Base-by-base conservation (phyloP, 2,797 vertebrate genomes). In the Lepilemur septentrionalis region DNA sequence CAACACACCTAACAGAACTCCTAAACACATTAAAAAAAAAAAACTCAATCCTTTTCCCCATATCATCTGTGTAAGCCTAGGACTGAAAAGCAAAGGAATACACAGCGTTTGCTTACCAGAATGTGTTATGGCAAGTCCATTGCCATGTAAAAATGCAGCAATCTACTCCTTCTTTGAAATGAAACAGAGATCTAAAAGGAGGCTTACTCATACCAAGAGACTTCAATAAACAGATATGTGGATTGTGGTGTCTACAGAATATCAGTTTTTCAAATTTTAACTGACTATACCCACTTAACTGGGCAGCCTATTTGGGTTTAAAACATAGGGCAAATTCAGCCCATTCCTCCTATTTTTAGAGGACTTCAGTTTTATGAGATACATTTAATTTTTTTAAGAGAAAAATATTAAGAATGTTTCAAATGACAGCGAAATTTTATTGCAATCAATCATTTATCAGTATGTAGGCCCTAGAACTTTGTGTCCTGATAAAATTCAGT, bases 351-450 rank as follows among this genome's bases (percentile, higher is more conserved):
- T 87, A 89, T 97, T 93, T 97, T 78, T 75, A 97, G 95, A 88
- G 96, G 67, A 87, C 0, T 70, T 92, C 94, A 96, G 93, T 97
- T 97, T 97, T 96, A 97, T 98, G 82, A 97, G 84, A 97, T 93
- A 95, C 70, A 88, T 96, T 95, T 94, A 97, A 50, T 35, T 65
- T 83, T 96, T 28, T 97, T 97, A 97, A 96, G 80, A 91, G 96
- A 96, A 91, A 96, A 97, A 96, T 97, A 98, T 97, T 95, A 98
- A 97, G 81, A 97, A 69, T 88, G 84, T 92, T 96, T 97, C 86
- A 98, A 98, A 97, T 96, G 97, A 92, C 50, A 95, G 90, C 88
- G 73, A 97, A 61, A 57, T 96, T 96, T 95, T 96, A 97, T 89
- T 95, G 35, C 79, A 97, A 97, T 97, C 97, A 97, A 50, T 87